Base-by-base conservation (phyloP, 2,797 vertebrate species). In the Anguilla marmorata region DNA sequence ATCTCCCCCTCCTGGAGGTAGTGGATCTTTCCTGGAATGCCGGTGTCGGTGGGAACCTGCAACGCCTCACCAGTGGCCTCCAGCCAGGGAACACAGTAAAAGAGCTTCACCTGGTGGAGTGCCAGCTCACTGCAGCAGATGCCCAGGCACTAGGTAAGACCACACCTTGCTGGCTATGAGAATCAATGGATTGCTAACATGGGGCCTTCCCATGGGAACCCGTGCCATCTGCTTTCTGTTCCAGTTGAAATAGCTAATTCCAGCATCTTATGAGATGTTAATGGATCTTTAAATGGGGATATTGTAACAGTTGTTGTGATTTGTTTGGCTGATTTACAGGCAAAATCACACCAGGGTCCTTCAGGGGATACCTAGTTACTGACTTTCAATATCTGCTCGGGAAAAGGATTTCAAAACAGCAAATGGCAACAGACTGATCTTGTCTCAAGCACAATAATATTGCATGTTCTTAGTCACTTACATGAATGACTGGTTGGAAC, bases 1-100 rank as follows among this genome's bases (percentile, higher is more conserved):
- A 50, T 19, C 16, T 95, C 63, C 95, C 96, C 86, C 92, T 96
- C 3, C 87, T 98, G 90, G 96, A 98, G 94, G 89, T 95, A 89
- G 88, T 99, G 54, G 97, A 97, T 92, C 93, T 99, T 90, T 99
- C 97, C 72, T 99, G 97, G 97, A 99, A 99, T 87, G 48, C 89
- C 45, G 91, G 95, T 0, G 89, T 97, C 0, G 96, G 97, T 27
- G 93, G 96, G 19, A 95, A 95, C 84, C 86, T 99, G 74, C 95
- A 93, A 52, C 90, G 94, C 88, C 90, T 98, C 72, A 94, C 96
- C 83, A 94, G 94, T 86, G 95, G 94, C 50, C 82, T 97, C 1
- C 92, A 74, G 2, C 91, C 91, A 8, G 92, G 89, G 11, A 94
- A 91, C 90, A 91, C 92, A 3, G 89, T 98, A 91, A 97, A 92